Base-by-base conservation (phyloP, 2,113 vertebrate species). In the Atherinomorus stipes region DNA sequence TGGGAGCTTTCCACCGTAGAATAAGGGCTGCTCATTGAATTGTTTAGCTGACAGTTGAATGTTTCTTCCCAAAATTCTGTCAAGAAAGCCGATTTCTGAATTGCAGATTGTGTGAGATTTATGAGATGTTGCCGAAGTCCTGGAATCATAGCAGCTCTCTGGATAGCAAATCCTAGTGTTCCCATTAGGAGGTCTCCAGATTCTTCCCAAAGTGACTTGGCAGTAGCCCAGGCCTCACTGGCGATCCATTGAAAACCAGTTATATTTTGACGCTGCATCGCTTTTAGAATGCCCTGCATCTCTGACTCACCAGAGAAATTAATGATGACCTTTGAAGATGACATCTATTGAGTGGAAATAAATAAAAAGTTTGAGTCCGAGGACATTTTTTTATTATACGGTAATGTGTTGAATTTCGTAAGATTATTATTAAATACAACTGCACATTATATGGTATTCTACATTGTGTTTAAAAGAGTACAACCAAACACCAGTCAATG, bases 11-110 rank as follows among this genome's bases (percentile, higher is more conserved):
- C 47, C 0, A 28, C 47, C 1, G 15, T 21, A 5, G 92, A 88
- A 28, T 58, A 61, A 53, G 92, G 89, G 4, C 21, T 78, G 37
- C 92, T 93, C 44, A 85, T 28, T 3, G 91, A 92, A 4, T 59
- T 74, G 1, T 91, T 92, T n/a, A 94, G 42, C 4, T 23, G 78
- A 44, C 93, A 93, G 51, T 81, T 71, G 34, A 94, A 93, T 0
- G 73, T 76, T 52, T 93, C 92, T 67, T 94, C 91, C 93, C 92
- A 94, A 34, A 93, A 91, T 74, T 94, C 93, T 31, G 87, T 49
- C 11, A 92, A 68, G 44, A 92, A 92, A 74, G 63, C 49, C 9
- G 77, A 85, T 10, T 45, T 25, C 21, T 71, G 65, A 51, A 83
- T 69, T 31, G 58, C 2, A n/a, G 80, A 84, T 16, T 44, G 31